phyloP scores from a whole-genome alignment of 2,888 invertebrate species.

The Pyralis farinalis region DNA sequence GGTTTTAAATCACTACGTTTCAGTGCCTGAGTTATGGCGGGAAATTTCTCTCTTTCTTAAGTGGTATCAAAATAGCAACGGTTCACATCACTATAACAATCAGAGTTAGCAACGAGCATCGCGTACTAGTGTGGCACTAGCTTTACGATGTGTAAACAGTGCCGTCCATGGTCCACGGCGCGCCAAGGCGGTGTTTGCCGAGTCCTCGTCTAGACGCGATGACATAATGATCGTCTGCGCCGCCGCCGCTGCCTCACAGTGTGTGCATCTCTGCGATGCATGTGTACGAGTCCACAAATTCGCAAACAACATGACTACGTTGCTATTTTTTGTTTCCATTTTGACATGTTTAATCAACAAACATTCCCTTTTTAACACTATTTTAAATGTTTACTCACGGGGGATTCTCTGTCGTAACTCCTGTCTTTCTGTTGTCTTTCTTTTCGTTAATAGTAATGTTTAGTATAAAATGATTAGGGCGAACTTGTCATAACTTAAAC shows the following conservation, averaged over 20 bases:
- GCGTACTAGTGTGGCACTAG: neutral
- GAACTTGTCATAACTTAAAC: no score
- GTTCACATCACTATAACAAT: no score
- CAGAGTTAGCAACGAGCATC: no score
- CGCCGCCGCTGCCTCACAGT: slow-evolving; percentile 17
- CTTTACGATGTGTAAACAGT: neutral
- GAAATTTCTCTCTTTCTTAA: no score
- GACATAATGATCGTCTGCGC: slow-evolving; percentile 46
- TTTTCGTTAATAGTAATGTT: no score
- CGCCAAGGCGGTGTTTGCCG: neutral
- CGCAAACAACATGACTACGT: neutral
- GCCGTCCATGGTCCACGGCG: neutral
- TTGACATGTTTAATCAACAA: neutral
- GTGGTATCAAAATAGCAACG: no score
- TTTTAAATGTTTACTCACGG: neutral
- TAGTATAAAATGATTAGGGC: no score
- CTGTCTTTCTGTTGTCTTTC: no score
- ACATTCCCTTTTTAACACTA: neutral
- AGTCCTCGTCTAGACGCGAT: slow-evolving; percentile 42
- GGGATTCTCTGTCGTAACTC: no score
- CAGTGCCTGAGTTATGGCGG: no score
- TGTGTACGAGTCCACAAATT: neutral
- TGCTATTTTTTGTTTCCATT: neutral
- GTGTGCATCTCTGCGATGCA: neutral
- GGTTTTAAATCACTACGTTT: no score